Percentiles rank a stretch among this genome's conserved stretches.
phyloP scores from a whole-genome alignment of 2,888 invertebrate species.

The Drosophila paramelanica region DNA sequence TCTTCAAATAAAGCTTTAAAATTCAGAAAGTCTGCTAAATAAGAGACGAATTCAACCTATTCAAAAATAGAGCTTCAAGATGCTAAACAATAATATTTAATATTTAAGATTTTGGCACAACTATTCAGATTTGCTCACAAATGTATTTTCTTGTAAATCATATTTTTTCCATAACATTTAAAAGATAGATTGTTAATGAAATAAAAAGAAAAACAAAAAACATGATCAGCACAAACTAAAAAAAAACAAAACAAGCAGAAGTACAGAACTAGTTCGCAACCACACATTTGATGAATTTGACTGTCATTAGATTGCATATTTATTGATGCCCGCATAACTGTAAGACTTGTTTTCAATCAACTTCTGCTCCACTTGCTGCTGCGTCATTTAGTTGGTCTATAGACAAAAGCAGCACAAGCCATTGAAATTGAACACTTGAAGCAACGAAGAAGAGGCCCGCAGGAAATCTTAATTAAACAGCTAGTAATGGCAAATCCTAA shows the following conservation, averaged over 20 bases:
- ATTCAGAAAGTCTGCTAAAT: no score
- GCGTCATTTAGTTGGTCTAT: constrained; percentile 34
- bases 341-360: constrained; percentile 28
- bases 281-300: constrained; percentile 13
- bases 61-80: no score
- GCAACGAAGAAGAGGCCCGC: constrained; percentile 58
- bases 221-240: neutral
- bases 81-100: no score
- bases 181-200: no score
- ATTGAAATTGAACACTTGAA: constrained; percentile 49
- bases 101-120: no score
- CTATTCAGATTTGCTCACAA: no score
- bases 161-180: no score
- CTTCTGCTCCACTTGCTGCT: constrained; percentile 21
- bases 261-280: constrained; percentile 14
- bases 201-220: no score
- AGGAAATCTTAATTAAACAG: constrained; percentile 77
- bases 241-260: neutral
- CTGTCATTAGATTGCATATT: constrained; percentile 47
- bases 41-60: no score
- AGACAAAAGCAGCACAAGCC: constrained; percentile 23
- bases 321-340: constrained; percentile 49
- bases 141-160: no score
- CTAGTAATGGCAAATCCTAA: constrained; percentile 73
- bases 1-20: no score